Evolutionary conservation across 2,797 vertebrate species (phyloP), one percentile per base, ranked within the genome.

Genomic region (Pogonophryne albipinna): DNA sequence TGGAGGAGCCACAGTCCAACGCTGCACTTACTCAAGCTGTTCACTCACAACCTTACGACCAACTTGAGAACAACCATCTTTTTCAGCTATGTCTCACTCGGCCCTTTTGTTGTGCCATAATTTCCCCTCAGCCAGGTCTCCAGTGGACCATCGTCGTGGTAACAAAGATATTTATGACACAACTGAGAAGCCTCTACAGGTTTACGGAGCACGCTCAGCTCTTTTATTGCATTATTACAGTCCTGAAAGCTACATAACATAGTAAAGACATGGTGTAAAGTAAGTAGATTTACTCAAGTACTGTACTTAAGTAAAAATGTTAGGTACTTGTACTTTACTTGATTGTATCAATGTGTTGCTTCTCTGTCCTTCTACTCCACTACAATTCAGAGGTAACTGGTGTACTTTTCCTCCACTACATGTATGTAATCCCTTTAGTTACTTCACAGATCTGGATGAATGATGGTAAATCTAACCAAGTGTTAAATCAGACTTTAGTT

Each of bases 151-250:
- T 84, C 60, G 55, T 46, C 27, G 57, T 69, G 61, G 52, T 79
- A 71, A 51, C 31, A 60, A 23, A 59, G 57, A 68, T 57, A 82
- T 77, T 79, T 67, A 78, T 45, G 78, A 51, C 20, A 41, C 16
- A 57, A 16, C 61, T 38, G 38, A 41, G 42, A 19, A 42, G 17
- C 34, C 61, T 50, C 38, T 46, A 4, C 50, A 53, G 71, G 23
- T 76, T 77, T 66, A 74, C 3, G 4, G 57, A 71, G 65, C 51
- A 41, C 11, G 31, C 64, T 66, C 47, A 9, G 62, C 15, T 66
- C 15, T 63, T 76, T 80, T 74, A 74, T 68, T 77, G 57, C 34
- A 82, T 71, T 66, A 67, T 68, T 70, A 47, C 49, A 44, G 47
- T 57, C 45, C 45, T 73, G 76, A 63, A 74, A 34, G 41, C 45